These are phyloP conservation scores for Marronus borbonicus DNA, from an alignment of 2,888 invertebrate species.

Conservation along the genomic window DNA sequence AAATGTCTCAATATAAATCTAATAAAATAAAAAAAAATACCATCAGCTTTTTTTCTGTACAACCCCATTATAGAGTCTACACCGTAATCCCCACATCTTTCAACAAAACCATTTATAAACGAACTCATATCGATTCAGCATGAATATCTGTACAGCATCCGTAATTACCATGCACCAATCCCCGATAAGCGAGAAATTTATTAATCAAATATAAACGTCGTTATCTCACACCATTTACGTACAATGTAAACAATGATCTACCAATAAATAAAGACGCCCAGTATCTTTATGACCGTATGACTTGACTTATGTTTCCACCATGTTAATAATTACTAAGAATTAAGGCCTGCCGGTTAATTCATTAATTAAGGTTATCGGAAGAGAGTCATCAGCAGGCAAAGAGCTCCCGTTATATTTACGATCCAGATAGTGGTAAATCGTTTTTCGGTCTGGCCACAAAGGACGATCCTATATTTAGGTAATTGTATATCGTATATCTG, in stretches of 20 bases:
- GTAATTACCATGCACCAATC: constrained; percentile 30
- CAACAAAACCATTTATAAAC: background rate
- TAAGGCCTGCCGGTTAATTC: constrained; percentile 39
- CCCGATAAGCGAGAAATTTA: constrained; percentile 34
- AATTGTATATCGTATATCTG: background rate
- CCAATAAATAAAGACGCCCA: constrained; percentile 37
- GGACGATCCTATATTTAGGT: constrained; percentile 15
- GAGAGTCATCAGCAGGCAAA: constrained; percentile 33
- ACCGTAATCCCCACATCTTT: background rate
- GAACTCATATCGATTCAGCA: background rate
- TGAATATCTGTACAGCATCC: background rate
- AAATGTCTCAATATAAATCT: no score
- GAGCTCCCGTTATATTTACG: constrained; percentile 40
- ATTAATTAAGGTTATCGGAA: constrained; percentile 46
- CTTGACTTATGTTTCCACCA: constrained; percentile 44
- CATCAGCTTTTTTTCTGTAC: no score
- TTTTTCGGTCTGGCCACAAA: constrained; percentile 27
- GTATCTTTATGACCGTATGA: constrained; percentile 41
- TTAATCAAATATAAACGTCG: constrained; percentile 19
- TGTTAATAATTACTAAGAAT: constrained; percentile 42
- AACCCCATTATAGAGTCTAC: background rate
- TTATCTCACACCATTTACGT: constrained; percentile 40
- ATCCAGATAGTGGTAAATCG: constrained; percentile 38
- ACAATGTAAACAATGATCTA: constrained; percentile 42
- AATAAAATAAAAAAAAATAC: no score